Conservation (phyloP, 1,140 invertebrate species). For the Capitella teleta region DNA sequence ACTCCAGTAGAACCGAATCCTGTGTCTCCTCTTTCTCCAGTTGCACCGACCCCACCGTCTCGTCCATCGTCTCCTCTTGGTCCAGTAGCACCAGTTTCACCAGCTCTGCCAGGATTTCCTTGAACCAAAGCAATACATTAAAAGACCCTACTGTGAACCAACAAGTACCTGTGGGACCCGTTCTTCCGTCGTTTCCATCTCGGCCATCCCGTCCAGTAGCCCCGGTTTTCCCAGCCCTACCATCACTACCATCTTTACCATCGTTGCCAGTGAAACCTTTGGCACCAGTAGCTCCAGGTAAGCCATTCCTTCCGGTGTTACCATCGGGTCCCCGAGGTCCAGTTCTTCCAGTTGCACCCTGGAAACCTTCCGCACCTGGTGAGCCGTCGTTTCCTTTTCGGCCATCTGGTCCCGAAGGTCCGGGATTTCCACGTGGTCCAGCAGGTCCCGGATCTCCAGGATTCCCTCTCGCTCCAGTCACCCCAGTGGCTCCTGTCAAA, state of each 20-base stretch:
- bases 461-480: background rate
- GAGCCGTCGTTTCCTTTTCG: background rate
- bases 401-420: background rate
- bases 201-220: background rate
- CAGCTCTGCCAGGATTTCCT: background rate
- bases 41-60: background rate
- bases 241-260: too few relatives aligned
- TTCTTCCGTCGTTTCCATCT: background rate
- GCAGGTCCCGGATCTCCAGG: background rate
- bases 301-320: background rate
- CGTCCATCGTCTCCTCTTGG: background rate
- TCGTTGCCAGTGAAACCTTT: background rate
- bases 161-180: too few relatives aligned
- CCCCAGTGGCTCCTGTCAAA: background rate
- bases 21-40: background rate
- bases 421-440: background rate
- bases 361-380: background rate
- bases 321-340: background rate
- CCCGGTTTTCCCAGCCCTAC: background rate
- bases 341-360: background rate
- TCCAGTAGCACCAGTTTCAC: background rate
- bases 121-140: background rate
- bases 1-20: background rate
- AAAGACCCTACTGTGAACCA: too few relatives aligned
- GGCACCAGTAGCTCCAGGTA: background rate